Percentiles rank a stretch among this genome's conserved stretches.
Evolutionary conservation across 2,797 vertebrate genomes (phyloP).

Genomic region (Meriones psammophilus): DNA sequence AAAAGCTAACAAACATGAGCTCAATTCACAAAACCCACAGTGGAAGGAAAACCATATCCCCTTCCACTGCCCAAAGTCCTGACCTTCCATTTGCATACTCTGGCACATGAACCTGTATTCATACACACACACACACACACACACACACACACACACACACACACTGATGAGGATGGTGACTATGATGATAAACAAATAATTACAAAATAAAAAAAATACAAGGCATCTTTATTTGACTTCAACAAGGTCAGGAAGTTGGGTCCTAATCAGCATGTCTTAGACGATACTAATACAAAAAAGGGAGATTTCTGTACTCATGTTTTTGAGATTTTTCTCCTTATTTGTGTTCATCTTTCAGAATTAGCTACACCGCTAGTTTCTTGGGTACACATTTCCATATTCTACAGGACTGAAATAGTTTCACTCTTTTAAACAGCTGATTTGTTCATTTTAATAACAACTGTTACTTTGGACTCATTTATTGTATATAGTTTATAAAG

Average conservation of each 20-base stretch:
- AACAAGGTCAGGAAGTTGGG: not conserved
- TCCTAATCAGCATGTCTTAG: slow-evolving; percentile 45
- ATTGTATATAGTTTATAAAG: not conserved
- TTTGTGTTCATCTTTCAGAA: not conserved
- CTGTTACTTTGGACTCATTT: not conserved
- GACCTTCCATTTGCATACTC: not conserved
- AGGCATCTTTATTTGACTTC: not conserved
- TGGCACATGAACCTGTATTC: not conserved
- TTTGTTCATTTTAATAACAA: slow-evolving; percentile 36
- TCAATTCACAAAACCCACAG: not conserved
- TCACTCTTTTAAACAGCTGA: slow-evolving; percentile 5
- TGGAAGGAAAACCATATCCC: not conserved
- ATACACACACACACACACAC: not conserved
- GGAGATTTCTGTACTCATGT: not conserved
- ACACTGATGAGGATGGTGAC: not conserved
- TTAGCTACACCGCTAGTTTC: slow-evolving; percentile 47
- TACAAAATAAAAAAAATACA: slow-evolving; percentile 28
- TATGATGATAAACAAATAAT: not conserved
- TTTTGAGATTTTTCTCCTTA: slow-evolving; percentile 5
- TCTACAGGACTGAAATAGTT: not conserved
- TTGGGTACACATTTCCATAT: slow-evolving; percentile 19
- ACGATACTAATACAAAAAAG: slow-evolving; percentile 1
- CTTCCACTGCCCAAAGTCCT: not conserved
- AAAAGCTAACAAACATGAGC: not conserved
- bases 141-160: not conserved